These are phyloP conservation scores for Drosophila sp. DNA, from an alignment of 1,140 invertebrate species.

Conservation along the genomic window DNA sequence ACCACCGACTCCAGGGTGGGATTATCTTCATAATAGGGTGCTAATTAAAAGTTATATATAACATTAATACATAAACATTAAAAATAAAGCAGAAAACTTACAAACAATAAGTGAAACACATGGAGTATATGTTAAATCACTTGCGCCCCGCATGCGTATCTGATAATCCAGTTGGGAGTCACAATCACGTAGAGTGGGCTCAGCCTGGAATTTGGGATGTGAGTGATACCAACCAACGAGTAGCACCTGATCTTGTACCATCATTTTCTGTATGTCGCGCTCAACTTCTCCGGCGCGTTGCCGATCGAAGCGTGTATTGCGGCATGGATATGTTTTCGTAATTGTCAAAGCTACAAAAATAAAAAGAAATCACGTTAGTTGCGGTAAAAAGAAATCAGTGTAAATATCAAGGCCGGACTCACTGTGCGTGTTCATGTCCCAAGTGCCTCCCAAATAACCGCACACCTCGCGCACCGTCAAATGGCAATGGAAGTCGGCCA, in stretches of 20 bases:
- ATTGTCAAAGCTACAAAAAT: slow-evolving; percentile 91
- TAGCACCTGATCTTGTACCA: slow-evolving; percentile 92
- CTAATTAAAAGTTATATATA: slow-evolving; percentile 86
- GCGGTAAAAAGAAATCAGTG: not conserved
- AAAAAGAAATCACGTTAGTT: slow-evolving; percentile 38
- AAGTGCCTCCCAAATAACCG: slow-evolving; percentile 96
- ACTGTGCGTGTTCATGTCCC: slow-evolving; percentile 98
- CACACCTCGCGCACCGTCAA: slow-evolving; percentile 96
- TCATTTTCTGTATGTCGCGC: slow-evolving; percentile 91
- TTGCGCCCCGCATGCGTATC: slow-evolving; percentile 95
- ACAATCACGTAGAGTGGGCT: slow-evolving; percentile 95
- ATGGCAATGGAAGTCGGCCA: slow-evolving; percentile 97
- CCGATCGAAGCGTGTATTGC: slow-evolving; percentile 91
- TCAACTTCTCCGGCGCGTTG: slow-evolving; percentile 90
- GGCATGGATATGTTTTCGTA: slow-evolving; percentile 95
- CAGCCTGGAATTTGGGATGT: slow-evolving; percentile 94
- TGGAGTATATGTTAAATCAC: slow-evolving; percentile 95
- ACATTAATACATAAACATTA: not conserved
- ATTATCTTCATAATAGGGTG: slow-evolving; percentile 93
- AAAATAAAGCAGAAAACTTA: slow-evolving; percentile 85
- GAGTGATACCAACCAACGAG: slow-evolving; percentile 98
- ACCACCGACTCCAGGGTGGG: slow-evolving; percentile 91
- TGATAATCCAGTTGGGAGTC: slow-evolving; percentile 97
- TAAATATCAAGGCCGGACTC: slow-evolving; percentile 84
- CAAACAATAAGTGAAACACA: slow-evolving; percentile 97